Conservation (phyloP, 2,888 invertebrate species). For the Synergus gifuensis region DNA sequence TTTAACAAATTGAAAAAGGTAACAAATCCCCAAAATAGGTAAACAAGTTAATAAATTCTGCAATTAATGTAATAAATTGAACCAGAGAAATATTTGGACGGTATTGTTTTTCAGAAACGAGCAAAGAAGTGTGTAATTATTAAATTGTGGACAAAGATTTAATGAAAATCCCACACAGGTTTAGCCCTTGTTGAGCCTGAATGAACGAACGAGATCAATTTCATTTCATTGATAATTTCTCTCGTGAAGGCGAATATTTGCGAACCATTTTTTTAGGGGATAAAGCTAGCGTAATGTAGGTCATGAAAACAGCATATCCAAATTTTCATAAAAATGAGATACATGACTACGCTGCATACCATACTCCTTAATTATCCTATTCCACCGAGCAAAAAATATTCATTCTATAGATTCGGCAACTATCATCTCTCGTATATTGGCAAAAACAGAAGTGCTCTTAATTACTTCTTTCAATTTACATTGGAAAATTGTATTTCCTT, state of each 20-base stretch:
- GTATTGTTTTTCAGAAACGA: not conserved
- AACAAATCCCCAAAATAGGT: no score
- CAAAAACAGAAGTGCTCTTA: not conserved
- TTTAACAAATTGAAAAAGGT: no score
- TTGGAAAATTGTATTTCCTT: not conserved
- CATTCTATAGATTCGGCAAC: not conserved
- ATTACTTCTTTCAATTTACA: not conserved
- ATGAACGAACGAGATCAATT: not conserved
- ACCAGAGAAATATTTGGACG: not conserved
- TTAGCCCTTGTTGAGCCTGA: not conserved
- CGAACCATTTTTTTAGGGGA: not conserved
- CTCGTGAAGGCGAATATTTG: not conserved
- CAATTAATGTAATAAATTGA: no score
- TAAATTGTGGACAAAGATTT: not conserved
- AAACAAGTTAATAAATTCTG: no score
- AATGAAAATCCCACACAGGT: not conserved
- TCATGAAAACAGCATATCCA: not conserved
- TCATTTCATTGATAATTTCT: not conserved
- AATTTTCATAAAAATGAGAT: constrained; percentile 3
- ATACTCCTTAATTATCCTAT: constrained; percentile 13
- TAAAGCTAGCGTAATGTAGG: not conserved
- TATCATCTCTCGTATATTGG: not conserved
- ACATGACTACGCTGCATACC: not conserved
- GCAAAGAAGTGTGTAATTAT: not conserved
- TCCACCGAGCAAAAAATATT: constrained; percentile 2